phyloP scores from a whole-genome alignment of 2,113 vertebrate genomes.

The Cygnus buccinator region DNA sequence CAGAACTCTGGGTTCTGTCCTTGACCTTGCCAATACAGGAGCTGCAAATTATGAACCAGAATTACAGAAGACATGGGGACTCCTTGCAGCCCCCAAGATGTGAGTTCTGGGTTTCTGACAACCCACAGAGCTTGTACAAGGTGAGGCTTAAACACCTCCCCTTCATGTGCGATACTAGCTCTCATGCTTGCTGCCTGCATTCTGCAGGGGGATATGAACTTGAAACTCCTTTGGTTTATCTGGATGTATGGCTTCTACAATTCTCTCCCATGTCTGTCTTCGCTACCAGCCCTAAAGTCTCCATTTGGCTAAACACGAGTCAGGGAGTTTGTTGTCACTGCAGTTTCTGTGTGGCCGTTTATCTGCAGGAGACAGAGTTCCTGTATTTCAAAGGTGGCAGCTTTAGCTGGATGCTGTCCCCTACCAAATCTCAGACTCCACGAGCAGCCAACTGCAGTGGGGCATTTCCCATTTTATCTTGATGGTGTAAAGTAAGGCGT shows the following conservation, averaged over 20 bases:
- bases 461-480: background rate
- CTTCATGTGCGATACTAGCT: background rate
- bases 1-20: background rate
- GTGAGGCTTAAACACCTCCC: background rate
- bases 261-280: background rate
- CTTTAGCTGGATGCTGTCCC: background rate
- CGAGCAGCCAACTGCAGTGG: background rate
- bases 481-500: background rate
- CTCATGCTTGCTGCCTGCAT: fast-evolving
- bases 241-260: background rate
- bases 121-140: fast-evolving
- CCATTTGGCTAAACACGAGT: background rate
- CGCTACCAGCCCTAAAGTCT: background rate
- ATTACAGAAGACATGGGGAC: fast-evolving
- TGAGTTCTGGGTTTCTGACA: background rate
- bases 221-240: background rate
- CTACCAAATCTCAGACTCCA: background rate
- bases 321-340: background rate
- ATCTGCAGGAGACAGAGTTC: background rate
- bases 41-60: background rate
- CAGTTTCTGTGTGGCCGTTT: background rate
- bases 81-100: background rate
- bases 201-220: background rate
- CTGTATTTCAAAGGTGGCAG: background rate
- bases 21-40: background rate